Conservation (phyloP, 2,888 invertebrate genomes). For the Ectemnius continuus region DNA sequence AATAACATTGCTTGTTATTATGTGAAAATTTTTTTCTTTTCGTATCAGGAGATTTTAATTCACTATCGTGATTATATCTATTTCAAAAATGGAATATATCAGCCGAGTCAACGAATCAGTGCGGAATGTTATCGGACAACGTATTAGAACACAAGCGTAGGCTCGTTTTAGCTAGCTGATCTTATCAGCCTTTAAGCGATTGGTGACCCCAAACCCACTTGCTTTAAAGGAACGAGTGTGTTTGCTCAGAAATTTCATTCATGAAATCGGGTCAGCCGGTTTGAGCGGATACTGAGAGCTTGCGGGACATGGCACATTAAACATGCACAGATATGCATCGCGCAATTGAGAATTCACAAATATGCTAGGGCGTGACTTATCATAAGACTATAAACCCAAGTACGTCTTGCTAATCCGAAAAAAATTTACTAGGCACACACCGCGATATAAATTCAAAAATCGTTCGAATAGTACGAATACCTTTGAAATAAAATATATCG, state of each 20-base stretch:
- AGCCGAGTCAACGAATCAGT: constrained; percentile 24
- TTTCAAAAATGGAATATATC: constrained; percentile 5
- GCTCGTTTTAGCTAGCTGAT: constrained; percentile 19
- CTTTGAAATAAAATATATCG: too few species aligned
- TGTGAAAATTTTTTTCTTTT: too few species aligned
- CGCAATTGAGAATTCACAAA: too few species aligned
- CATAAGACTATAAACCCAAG: too few species aligned
- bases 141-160: constrained; percentile 4
- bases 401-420: too few species aligned
- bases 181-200: constrained; percentile 26
- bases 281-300: neutral
- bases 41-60: too few species aligned
- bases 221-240: constrained; percentile 4
- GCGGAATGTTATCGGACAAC: constrained; percentile 13
- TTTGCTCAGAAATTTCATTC: constrained; percentile 25
- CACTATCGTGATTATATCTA: too few species aligned
- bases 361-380: too few species aligned
- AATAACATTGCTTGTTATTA: neutral
- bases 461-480: too few species aligned
- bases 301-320: neutral
- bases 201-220: constrained; percentile 21
- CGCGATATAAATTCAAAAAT: too few species aligned
- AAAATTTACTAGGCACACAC: too few species aligned
- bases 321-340: too few species aligned
- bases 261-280: constrained; percentile 16